These are phyloP conservation scores for Cyphomyrus plagiostoma DNA, from an alignment of 2,113 vertebrate species.

Conservation along the genomic window DNA sequence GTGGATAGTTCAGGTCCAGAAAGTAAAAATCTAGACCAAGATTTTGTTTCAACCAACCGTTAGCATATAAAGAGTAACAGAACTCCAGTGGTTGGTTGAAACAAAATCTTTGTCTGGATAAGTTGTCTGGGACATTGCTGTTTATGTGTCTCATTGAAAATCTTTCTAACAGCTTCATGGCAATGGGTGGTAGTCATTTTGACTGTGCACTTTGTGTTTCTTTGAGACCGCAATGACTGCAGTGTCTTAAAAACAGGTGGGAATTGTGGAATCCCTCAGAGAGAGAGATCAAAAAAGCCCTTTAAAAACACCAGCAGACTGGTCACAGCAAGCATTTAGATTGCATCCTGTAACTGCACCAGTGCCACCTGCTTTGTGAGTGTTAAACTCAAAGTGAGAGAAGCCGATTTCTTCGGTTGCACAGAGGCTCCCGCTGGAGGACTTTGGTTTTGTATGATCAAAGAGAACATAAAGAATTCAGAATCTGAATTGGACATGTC, in stretches of 20 bases:
- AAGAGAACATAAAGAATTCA: not conserved
- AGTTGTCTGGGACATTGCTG: not conserved
- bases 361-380: not conserved
- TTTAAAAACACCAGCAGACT: not conserved
- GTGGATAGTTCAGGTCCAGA: too few relatives aligned
- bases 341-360: not conserved
- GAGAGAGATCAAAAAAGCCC: not conserved
- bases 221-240: not conserved
- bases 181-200: not conserved
- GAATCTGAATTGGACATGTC: not conserved
- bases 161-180: not conserved
- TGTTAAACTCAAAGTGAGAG: not conserved
- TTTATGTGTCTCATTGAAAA: not conserved
- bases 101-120: not conserved
- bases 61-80: not conserved
- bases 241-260: not conserved
- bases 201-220: not conserved
- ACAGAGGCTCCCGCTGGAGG: not conserved
- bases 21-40: not conserved
- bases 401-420: not conserved
- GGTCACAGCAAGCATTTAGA: not conserved
- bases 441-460: not conserved
- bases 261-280: not conserved
- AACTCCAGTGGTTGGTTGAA: not conserved
- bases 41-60: not conserved